Conservation (phyloP, 2,797 vertebrate genomes). For the Balearica regulorum region DNA sequence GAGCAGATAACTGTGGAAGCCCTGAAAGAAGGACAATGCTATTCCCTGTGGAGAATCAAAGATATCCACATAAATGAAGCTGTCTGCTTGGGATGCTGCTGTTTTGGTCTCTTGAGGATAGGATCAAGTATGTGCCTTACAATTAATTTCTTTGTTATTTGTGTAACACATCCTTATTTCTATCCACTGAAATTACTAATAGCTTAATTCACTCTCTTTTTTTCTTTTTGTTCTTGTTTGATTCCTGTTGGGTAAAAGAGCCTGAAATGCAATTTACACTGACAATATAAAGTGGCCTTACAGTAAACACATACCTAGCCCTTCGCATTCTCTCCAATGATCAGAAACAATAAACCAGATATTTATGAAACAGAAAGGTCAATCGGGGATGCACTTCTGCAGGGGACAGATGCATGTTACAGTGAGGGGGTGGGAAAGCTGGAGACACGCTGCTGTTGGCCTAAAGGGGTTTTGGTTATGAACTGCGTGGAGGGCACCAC, state of each 20-base stretch:
- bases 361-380: background rate
- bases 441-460: background rate
- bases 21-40: background rate
- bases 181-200: background rate
- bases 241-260: background rate
- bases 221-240: background rate
- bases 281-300: background rate
- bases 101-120: background rate
- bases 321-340: background rate
- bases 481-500: background rate
- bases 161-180: background rate
- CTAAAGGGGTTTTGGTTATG: background rate
- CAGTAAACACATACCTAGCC: background rate
- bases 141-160: slow-evolving; percentile 29
- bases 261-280: background rate
- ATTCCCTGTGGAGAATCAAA: background rate
- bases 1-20: background rate
- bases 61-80: background rate
- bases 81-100: background rate
- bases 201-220: background rate
- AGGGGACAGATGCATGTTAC: background rate
- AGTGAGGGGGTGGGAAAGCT: background rate
- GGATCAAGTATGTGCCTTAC: background rate
- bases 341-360: slow-evolving; percentile 4
- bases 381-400: background rate